Evolutionary conservation across 2,888 invertebrate species (phyloP), one percentile per base, ranked within the genome.

Genomic region (Desoria tigrina): DNA sequence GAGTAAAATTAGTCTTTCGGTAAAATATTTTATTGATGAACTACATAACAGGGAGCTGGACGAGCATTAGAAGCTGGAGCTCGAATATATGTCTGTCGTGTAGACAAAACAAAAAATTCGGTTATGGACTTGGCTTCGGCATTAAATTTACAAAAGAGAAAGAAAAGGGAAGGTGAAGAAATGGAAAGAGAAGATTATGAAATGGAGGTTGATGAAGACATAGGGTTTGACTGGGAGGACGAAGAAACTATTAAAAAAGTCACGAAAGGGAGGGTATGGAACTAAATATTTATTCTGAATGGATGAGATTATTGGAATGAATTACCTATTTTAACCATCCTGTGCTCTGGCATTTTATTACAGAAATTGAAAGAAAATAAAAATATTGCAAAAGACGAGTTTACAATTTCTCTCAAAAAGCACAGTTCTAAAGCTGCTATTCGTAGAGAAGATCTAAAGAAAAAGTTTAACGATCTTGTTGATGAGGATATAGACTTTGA

Each of bases 41-140:
- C n/a, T n/a, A n/a, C n/a, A n/a, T 45, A 51, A 32, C 55, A 72
- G 67, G 53, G 71, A 1, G 62, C 70, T 1, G 74, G 73, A 0
- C 68, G 68, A 28, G 74, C 71, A 2, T 60, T 75, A 11, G 75
- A 74, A 57, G 69, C 72, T 27, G 72, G 74, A 9, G 69, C 73
- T 1, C 70, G 65, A 56, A 75, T 75, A 24, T 75, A 74, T 55
- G 68, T 71, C 49, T 75, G 75, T 53, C 73, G 74, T 18, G 75
- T 75, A 0, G 75, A 74, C 26, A 66, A 69, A 32, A 70, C 75
- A 0, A 72, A 75, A 51, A 45, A 63, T 7, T 66, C 72, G 42
- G 74, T 74, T 0, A 58, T 74, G 28, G 67, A 73, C 11, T 55
- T 74, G 21, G 75, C 73, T 1, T 55, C 66, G 1, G 62, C 66